Base-by-base conservation (phyloP, 2,888 invertebrate genomes). In the Cephus rjabovi region DNA sequence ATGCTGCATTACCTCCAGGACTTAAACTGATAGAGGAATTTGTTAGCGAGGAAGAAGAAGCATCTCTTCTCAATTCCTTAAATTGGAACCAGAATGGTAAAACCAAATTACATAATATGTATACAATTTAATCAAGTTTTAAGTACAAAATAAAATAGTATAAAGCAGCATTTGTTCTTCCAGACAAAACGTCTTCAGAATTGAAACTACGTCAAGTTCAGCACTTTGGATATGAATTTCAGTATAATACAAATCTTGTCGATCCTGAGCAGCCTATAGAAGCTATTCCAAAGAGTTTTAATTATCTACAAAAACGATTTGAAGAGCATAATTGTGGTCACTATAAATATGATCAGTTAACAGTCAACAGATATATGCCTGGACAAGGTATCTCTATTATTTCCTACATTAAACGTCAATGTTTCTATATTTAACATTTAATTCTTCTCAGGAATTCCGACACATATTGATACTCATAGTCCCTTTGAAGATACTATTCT, bases 391-490 rank as follows among this genome's bases (percentile, higher is more conserved):
- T 69, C n/a, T 76, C n/a, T 35, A 40, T 15, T 69, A 33, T 68
- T 76, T 15, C 3, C 12, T 30, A 73, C 33, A 75, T 37, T 23
- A 74, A 73, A 69, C 0, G 30, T 70, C 11, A 23, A 35, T 77
- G 12, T 11, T n/a, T 23, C 34, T 12, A 69, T 31, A 56, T 71
- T 69, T 71, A 40, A 78, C 1, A 68, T 56, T 76, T 76, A 34
- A 69, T 81, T 73, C 82, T 83, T 90, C 91, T 15, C 87, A 96
- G 97, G 98, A 69, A 99, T 99, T 89, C 99, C 99, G 56, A 94
- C 96, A 0, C 99, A 99, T 92, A 95, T 98, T 33, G 99, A 99
- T 90, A 98, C 97, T 0, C 98, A 98, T 89, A 98, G 98, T 91
- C 96, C 98, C 0, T 99, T 99, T 92, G 96, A 96, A 83, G 96